Percentiles rank a stretch among this genome's conserved stretches.
Conservation (phyloP, 2,113 vertebrate genomes). For the Lonchura striata region DNA sequence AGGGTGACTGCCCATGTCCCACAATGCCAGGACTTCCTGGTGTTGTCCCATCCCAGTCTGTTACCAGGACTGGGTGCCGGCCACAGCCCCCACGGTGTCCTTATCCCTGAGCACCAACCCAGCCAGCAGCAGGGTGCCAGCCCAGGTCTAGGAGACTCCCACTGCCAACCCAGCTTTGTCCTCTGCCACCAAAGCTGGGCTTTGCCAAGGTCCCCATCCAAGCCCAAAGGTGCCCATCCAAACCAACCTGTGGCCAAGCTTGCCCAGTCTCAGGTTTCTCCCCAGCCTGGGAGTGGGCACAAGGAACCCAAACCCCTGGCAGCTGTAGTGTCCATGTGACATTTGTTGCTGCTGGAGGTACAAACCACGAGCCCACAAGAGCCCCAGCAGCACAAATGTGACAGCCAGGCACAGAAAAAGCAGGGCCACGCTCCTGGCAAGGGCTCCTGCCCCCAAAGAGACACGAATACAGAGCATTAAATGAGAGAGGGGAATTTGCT, state of each 20-base stretch:
- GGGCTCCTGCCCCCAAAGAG: neutral
- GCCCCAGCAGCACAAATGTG: neutral
- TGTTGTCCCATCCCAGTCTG: neutral
- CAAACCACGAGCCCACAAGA: neutral
- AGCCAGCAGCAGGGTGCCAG: neutral
- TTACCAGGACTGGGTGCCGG: neutral
- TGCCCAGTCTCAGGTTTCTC: rapidly evolving
- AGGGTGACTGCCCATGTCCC: neutral
- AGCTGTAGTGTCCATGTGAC: neutral
- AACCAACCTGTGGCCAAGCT: too few relatives aligned
- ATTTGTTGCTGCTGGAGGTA: neutral
- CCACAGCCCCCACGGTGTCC: rapidly evolving
- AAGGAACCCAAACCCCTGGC: neutral
- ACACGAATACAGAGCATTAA: neutral
- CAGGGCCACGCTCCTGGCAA: neutral
- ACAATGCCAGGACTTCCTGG: rapidly evolving
- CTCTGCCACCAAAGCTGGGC: neutral
- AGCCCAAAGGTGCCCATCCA: neutral
- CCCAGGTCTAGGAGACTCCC: neutral
- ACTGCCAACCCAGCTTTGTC: neutral
- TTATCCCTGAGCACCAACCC: neutral
- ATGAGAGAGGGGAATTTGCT: neutral
- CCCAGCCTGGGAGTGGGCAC: rapidly evolving
- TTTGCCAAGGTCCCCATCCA: neutral
- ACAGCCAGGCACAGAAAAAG: neutral